Percentiles rank a stretch among this genome's conserved stretches.
These are phyloP conservation scores for Etheostoma perlongum DNA, from an alignment of 2,797 vertebrate species.

Conservation along the genomic window DNA sequence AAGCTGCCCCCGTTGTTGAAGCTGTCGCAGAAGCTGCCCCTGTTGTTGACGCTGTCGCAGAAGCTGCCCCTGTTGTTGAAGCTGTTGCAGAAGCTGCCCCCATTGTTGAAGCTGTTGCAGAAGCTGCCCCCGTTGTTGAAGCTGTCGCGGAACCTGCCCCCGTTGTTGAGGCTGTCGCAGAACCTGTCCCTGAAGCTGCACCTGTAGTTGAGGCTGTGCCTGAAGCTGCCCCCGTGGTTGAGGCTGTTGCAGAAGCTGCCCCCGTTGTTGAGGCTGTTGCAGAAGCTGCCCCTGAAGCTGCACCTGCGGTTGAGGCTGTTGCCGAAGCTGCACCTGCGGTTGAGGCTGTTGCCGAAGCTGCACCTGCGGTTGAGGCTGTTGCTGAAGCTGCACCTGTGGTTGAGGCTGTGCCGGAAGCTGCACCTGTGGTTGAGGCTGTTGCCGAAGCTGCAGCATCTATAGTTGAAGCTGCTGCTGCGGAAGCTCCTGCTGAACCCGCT, in stretches of 20 bases:
- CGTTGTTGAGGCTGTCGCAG: background rate
- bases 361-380: background rate
- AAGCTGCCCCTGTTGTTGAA: background rate
- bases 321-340: constrained; percentile 2
- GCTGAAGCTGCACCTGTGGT: constrained; percentile 5
- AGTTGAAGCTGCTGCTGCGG: background rate
- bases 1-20: too few species aligned
- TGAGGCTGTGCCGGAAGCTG: constrained; percentile 11
- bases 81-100: background rate
- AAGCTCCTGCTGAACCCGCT: constrained; percentile 11
- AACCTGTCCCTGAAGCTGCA: background rate
- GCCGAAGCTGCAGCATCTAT: constrained; percentile 9
- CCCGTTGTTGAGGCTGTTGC: background rate
- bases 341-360: constrained; percentile 13
- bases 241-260: background rate
- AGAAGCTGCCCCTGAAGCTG: background rate
- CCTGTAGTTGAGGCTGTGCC: background rate
- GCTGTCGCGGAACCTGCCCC: background rate
- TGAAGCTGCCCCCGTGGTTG: constrained; percentile 2
- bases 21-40: too few species aligned
- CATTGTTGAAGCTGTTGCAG: background rate
- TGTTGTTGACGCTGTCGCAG: background rate
- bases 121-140: too few species aligned
- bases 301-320: background rate
- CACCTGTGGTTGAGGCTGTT: background rate